These are phyloP conservation scores for Mimas tiliae DNA, from an alignment of 2,888 invertebrate genomes.

Conservation along the genomic window DNA sequence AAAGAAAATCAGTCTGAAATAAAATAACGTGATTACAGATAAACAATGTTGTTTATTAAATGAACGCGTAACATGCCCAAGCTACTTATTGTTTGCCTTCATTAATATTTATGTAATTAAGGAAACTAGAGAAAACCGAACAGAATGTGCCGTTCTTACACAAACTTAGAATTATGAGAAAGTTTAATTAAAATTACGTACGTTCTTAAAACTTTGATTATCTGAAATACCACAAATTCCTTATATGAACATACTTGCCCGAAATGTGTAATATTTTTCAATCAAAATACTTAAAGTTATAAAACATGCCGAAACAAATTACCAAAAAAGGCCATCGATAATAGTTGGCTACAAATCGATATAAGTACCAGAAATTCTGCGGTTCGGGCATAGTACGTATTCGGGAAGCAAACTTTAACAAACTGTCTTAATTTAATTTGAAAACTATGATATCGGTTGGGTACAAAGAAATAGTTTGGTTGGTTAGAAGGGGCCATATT, in stretches of 20 bases:
- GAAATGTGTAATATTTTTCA: neutral
- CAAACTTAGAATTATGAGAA: slow-evolving; percentile 4
- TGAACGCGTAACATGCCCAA: slow-evolving; percentile 38
- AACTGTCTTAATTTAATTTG: slow-evolving; percentile 67
- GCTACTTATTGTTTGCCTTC: slow-evolving; percentile 20
- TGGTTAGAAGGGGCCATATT: slow-evolving; percentile 43
- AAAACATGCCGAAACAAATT: slow-evolving; percentile 5
- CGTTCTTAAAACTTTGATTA: slow-evolving; percentile 20
- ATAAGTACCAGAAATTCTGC: slow-evolving; percentile 34
- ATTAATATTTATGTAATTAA: slow-evolving; percentile 23
- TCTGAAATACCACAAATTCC: neutral
- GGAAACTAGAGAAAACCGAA: slow-evolving; percentile 11
- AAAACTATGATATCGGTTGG: slow-evolving; percentile 66
- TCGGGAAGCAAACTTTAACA: slow-evolving; percentile 43
- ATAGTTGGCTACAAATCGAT: slow-evolving; percentile 22
- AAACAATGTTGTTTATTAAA: slow-evolving; percentile 56
- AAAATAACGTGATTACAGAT: slow-evolving; percentile 60
- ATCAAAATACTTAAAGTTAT: slow-evolving; percentile 10
- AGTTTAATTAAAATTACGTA: slow-evolving; percentile 12
- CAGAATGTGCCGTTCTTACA: neutral
- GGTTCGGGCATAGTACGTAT: slow-evolving; percentile 42
- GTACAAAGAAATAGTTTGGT: slow-evolving; percentile 73
- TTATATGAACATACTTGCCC: slow-evolving; percentile 6
- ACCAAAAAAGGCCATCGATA: slow-evolving; percentile 31
- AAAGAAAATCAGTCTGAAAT: slow-evolving; percentile 53